Evolutionary conservation across 2,113 vertebrate genomes (phyloP).

Genomic region (Channa argus): DNA sequence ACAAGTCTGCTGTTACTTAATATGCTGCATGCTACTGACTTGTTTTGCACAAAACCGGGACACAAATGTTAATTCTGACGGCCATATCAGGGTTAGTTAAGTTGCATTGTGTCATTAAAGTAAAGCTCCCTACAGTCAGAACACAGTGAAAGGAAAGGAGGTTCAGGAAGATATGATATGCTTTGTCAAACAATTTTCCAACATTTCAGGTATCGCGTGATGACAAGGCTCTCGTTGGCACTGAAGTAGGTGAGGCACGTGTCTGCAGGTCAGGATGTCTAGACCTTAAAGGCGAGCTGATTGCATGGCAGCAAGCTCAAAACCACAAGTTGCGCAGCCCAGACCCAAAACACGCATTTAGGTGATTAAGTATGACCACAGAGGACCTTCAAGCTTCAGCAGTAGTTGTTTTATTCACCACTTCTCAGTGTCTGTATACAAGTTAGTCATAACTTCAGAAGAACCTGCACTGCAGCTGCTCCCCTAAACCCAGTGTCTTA

Average conservation of each 20-base stretch:
- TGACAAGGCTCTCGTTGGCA: background rate
- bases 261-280: slow-evolving; percentile 1
- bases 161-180: background rate
- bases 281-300: slow-evolving; percentile 35
- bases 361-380: background rate
- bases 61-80: background rate
- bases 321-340: background rate
- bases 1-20: background rate
- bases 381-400: slow-evolving; percentile 13
- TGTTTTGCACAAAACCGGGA: background rate
- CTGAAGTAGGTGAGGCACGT: background rate
- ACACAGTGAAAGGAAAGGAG: background rate
- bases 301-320: background rate
- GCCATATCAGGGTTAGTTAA: background rate
- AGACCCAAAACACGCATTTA: slow-evolving; percentile 28
- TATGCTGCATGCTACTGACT: background rate
- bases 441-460: background rate
- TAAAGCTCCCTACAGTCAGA: background rate
- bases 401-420: background rate
- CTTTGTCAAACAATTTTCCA: background rate
- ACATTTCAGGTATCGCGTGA: background rate
- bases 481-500: background rate
- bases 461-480: background rate
- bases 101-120: background rate
- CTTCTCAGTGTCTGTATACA: background rate